Evolutionary conservation across 2,113 vertebrate species (phyloP), one percentile per base, ranked within the genome.

Genomic region (Ranitomeya variabilis): DNA sequence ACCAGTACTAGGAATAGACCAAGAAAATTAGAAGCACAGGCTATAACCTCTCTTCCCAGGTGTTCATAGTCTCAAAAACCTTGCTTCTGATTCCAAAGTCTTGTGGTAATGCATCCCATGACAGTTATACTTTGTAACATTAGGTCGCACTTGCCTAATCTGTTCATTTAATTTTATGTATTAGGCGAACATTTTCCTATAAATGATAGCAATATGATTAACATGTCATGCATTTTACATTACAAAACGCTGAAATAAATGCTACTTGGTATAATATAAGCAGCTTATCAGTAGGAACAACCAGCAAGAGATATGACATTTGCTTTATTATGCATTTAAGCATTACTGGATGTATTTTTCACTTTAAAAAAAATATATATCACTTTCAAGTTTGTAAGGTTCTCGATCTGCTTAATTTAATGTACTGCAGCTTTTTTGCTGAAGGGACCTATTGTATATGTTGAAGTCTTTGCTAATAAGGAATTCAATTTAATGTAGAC

Each of bases 401-500:
- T 60, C 31, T 60, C 26, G 14, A 80, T 31, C 55, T 59, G 13
- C 7, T 31, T 14, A 59, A 31, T 80, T 15, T 54, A 31, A 59
- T 80, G 55, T 59, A 12, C 26, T 80, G 78, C 54, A 10, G n/a
- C 21, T 16, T 54, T 23, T 6, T 69, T 71, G 37, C 76, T 83
- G 16, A 86, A 80, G 45, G 52, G 45, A 86, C 26, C n/a, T 80
- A 80, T 83, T 83, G 45, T 69, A 83, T 80, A 67, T 37, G 60
- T 67, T 79, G 76, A 80, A 80, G 14, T 37, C 31, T n/a, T 86
- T 16, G 59, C 71, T 67, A 79, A 80, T 80, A 52, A 66, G 60
- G 21, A 79, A 79, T 79, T 86, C 77, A 79, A 80, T 83, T 86
- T 80, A 86, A 66, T 86, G 62, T 64, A 80, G 85, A 79, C 59